These are phyloP conservation scores for Tetrax tetrax DNA, from an alignment of 2,113 vertebrate species.

Conservation along the genomic window DNA sequence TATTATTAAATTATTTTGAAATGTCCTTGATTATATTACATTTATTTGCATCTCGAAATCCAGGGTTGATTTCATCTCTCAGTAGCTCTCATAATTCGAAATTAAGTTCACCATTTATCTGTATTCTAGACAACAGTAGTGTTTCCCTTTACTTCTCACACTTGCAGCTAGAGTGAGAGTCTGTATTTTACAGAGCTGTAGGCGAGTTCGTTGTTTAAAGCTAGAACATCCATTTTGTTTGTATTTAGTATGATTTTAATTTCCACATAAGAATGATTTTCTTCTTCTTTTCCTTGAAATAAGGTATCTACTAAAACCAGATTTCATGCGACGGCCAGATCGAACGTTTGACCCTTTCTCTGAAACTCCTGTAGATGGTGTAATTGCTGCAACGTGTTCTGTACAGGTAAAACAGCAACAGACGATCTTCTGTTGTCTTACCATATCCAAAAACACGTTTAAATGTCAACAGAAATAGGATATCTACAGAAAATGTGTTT, in stretches of 20 bases:
- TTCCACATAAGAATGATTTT: background rate
- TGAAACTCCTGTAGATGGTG: conserved; percentile 97
- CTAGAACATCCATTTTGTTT: background rate
- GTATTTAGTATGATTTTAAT: background rate
- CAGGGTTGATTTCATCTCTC: background rate
- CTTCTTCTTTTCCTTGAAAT: background rate
- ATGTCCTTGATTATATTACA: background rate
- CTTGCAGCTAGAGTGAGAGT: background rate
- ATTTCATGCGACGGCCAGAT: conserved; percentile 97
- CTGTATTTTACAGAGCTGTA: background rate
- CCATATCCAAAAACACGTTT: background rate
- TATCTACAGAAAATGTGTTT: background rate
- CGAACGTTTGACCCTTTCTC: conserved; percentile 97
- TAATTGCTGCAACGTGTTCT: conserved; percentile 96
- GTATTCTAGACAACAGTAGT: background rate
- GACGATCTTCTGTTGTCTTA: background rate
- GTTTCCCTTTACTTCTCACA: background rate
- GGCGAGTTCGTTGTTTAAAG: background rate
- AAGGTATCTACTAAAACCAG: conserved; percentile 94
- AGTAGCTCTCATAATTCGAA: background rate
- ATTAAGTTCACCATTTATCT: background rate
- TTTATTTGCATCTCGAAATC: background rate
- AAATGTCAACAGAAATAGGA: background rate
- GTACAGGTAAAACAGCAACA: conserved; percentile 84
- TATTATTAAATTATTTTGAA: background rate